These are phyloP conservation scores for Meiosimyza decipiens DNA, from an alignment of 2,888 invertebrate genomes.

Conservation along the genomic window DNA sequence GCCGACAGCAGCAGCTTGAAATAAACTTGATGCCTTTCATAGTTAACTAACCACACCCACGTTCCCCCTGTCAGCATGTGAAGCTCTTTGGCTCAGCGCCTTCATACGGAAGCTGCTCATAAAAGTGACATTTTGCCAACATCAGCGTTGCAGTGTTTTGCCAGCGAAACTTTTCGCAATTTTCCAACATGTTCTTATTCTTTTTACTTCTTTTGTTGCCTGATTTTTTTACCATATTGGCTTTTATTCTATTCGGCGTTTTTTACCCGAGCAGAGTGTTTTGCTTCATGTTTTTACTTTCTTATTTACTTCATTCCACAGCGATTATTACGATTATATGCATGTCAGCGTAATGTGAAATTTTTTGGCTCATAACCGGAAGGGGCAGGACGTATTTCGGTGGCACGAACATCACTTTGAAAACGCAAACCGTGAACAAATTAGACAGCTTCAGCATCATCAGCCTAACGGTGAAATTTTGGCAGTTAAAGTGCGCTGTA, in stretches of 20 bases:
- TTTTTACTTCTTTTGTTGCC: not conserved
- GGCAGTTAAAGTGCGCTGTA: too few relatives aligned
- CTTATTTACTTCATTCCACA: constrained; percentile 5
- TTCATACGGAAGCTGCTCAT: constrained; percentile 17
- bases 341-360: not conserved
- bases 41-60: constrained; percentile 31
- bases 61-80: too few relatives aligned
- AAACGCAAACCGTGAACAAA: too few relatives aligned
- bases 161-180: constrained; percentile 26
- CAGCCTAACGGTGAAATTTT: too few relatives aligned
- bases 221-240: too few relatives aligned
- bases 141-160: constrained; percentile 10
- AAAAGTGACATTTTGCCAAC: constrained; percentile 30
- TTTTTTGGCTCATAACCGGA: too few relatives aligned
- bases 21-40: constrained; percentile 28
- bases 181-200: not conserved
- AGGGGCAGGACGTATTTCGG: too few relatives aligned
- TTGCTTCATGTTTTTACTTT: not conserved
- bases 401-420: too few relatives aligned
- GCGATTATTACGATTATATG: constrained; percentile 18
- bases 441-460: too few relatives aligned
- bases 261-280: too few relatives aligned
- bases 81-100: not conserved
- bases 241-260: too few relatives aligned
- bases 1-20: constrained; percentile 8